These are phyloP conservation scores for Caenorhabditis panamensis DNA, from an alignment of 2,888 invertebrate genomes.

Conservation along the genomic window DNA sequence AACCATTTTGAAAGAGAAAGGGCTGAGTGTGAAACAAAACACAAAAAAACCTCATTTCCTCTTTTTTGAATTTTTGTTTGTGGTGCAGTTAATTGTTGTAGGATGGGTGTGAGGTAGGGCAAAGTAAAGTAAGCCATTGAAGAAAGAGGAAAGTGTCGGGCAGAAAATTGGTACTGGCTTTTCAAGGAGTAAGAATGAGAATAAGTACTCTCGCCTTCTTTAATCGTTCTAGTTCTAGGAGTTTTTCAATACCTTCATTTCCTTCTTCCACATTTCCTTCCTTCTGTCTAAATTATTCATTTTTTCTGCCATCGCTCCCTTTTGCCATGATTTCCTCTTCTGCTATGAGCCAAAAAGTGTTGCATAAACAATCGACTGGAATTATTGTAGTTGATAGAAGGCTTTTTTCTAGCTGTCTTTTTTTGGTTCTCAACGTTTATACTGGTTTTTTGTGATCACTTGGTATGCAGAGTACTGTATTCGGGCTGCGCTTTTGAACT, in stretches of 20 bases:
- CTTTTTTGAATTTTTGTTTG: conserved; percentile 1
- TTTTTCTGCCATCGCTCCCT: background rate
- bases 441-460: no score
- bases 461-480: no score
- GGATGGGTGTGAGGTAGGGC: background rate
- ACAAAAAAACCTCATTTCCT: background rate
- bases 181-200: conserved; percentile 25
- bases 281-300: conserved; percentile 27
- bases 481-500: no score
- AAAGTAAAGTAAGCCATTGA: conserved; percentile 12
- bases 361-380: background rate
- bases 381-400: no score
- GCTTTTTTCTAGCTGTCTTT: no score
- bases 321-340: background rate
- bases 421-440: no score
- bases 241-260: conserved; percentile 3
- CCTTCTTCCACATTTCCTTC: background rate
- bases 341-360: background rate
- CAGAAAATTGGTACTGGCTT: conserved; percentile 26
- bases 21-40: background rate
- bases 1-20: conserved; percentile 19
- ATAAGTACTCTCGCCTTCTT: conserved; percentile 39
- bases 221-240: conserved; percentile 25
- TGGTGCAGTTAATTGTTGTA: conserved; percentile 50
- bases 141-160: conserved; percentile 9